phyloP scores from a whole-genome alignment of 1,140 invertebrate genomes.

The Drosophila nigrodunni region DNA sequence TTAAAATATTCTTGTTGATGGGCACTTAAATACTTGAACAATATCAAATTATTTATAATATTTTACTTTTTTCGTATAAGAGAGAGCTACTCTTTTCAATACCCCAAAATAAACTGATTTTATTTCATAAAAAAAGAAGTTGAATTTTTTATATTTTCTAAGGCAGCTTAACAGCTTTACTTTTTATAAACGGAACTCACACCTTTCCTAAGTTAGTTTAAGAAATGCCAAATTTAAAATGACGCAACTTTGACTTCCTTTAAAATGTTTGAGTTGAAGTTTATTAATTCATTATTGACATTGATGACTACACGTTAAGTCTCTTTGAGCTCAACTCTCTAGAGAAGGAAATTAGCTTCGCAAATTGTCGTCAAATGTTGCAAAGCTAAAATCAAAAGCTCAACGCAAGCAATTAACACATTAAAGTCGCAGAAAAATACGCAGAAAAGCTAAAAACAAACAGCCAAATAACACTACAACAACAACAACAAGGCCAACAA shows the following conservation, averaged over 20 bases:
- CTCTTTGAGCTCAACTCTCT: neutral
- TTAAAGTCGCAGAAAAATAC: slow-evolving; percentile 71
- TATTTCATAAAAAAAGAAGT: too few relatives aligned
- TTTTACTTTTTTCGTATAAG: too few relatives aligned
- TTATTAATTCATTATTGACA: neutral
- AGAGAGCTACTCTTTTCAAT: too few relatives aligned
- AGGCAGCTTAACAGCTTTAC: too few relatives aligned
- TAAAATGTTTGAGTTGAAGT: neutral
- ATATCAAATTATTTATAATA: neutral
- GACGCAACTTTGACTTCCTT: neutral
- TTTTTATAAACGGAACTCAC: too few relatives aligned
- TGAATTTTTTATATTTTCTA: too few relatives aligned
- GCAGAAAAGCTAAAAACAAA: slow-evolving; percentile 53
- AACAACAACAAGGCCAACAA: slow-evolving; percentile 59
- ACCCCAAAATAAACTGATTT: too few relatives aligned
- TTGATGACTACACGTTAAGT: neutral
- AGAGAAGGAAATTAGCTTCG: slow-evolving; percentile 24
- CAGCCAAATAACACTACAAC: slow-evolving; percentile 32
- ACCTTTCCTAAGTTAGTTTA: too few relatives aligned
- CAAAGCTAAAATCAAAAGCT: slow-evolving; percentile 51
- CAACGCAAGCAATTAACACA: slow-evolving; percentile 74
- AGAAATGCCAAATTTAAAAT: neutral
- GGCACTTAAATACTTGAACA: neutral
- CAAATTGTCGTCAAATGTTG: slow-evolving; percentile 2
- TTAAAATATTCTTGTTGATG: too few relatives aligned